Conservation (phyloP, 1,140 invertebrate genomes). For the Marisa cornuarietis region DNA sequence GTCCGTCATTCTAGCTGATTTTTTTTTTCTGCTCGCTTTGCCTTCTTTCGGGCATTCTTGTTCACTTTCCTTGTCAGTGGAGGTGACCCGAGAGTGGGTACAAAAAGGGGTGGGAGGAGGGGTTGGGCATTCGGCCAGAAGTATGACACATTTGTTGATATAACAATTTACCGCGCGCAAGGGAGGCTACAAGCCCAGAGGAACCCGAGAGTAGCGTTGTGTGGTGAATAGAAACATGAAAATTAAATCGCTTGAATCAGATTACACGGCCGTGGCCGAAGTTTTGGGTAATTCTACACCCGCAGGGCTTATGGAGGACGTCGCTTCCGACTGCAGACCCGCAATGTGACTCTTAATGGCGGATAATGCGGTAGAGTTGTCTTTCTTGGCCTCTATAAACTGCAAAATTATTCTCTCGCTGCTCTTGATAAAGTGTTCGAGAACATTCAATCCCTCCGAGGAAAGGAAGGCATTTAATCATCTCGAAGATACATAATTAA, state of each 20-base stretch:
- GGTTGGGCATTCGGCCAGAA: neutral
- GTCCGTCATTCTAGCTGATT: neutral
- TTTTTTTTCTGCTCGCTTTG: too few relatives aligned
- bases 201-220: conserved; percentile 14
- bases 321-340: too few relatives aligned
- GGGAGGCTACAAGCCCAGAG: conserved; percentile 2
- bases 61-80: neutral
- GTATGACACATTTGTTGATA: conserved; percentile 23
- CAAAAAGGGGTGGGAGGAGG: too few relatives aligned
- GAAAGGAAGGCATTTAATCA: too few relatives aligned
- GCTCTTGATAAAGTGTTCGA: too few relatives aligned
- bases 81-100: too few relatives aligned
- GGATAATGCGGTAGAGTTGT: too few relatives aligned
- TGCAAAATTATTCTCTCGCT: too few relatives aligned
- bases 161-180: conserved; percentile 16
- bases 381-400: too few relatives aligned
- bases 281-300: conserved; percentile 3
- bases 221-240: conserved; percentile 23
- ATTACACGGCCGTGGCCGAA: neutral
- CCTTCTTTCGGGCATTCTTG: neutral
- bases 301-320: neutral
- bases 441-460: too few relatives aligned
- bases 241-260: conserved; percentile 21
- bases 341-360: too few relatives aligned
- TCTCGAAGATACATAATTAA: too few relatives aligned